Evolutionary conservation across 2,113 vertebrate genomes (phyloP).

Genomic region (Collichthys lucidus): DNA sequence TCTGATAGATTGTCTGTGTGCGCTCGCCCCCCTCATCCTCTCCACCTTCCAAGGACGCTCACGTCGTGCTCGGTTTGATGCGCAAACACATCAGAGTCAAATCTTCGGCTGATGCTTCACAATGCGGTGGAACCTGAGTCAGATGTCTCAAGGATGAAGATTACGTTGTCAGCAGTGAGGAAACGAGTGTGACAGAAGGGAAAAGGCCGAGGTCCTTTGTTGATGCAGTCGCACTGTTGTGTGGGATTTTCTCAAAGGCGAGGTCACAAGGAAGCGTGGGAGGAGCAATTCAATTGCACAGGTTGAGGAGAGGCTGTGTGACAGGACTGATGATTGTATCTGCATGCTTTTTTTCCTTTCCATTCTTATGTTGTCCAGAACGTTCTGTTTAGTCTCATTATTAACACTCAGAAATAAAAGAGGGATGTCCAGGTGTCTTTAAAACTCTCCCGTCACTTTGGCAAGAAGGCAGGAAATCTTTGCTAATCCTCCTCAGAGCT

Average conservation of each 20-base stretch:
- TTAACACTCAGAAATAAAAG: background rate
- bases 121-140: background rate
- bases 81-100: background rate
- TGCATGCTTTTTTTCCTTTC: background rate
- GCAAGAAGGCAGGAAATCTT: slow-evolving; percentile 10
- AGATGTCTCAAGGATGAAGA: slow-evolving; percentile 20
- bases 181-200: slow-evolving; percentile 5
- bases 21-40: background rate
- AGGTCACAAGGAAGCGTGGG: background rate
- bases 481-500: slow-evolving; percentile 6
- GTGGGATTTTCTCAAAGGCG: slow-evolving; percentile 17
- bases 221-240: slow-evolving; percentile 19
- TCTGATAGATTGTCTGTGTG: background rate
- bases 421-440: background rate
- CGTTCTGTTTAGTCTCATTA: background rate
- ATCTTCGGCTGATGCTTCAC: slow-evolving; percentile 11
- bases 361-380: background rate
- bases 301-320: background rate
- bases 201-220: background rate
- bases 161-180: slow-evolving; percentile 29
- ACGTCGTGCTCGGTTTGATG: background rate
- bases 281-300: slow-evolving; percentile 28
- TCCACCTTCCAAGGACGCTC: slow-evolving; percentile 38
- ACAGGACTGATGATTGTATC: background rate
- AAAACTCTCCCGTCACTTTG: slow-evolving; percentile 6